Evolutionary conservation across 2,113 vertebrate genomes (phyloP).

Genomic region (Amphilophus citrinellus): DNA sequence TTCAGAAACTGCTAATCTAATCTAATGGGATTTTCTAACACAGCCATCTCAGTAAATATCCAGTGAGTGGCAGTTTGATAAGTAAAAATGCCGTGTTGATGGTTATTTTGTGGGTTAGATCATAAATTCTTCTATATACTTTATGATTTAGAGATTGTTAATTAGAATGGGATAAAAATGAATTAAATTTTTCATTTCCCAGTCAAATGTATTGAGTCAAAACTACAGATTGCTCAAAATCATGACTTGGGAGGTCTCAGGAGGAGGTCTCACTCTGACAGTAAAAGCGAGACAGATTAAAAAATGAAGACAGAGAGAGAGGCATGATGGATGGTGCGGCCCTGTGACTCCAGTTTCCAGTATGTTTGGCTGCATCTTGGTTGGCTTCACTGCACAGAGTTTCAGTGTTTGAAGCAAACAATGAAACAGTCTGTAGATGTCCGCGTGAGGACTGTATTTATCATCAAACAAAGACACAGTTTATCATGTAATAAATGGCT

Average conservation of each 20-base stretch:
- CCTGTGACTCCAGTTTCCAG: constrained; percentile 14
- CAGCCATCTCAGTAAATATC: too few relatives aligned
- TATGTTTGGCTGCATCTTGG: neutral
- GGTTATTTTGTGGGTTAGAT: too few relatives aligned
- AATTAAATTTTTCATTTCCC: neutral
- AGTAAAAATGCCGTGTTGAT: too few relatives aligned
- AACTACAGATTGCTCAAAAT: neutral
- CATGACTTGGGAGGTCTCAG: neutral
- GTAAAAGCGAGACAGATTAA: neutral
- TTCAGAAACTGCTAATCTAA: neutral
- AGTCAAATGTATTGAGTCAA: neutral
- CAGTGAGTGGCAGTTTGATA: too few relatives aligned
- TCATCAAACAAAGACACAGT: constrained; percentile 70
- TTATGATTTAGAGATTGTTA: too few relatives aligned
- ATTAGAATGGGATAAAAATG: neutral
- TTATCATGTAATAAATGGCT: constrained; percentile 47
- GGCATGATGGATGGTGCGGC: neutral
- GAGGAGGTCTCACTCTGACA: neutral
- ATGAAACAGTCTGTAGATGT: constrained; percentile 46
- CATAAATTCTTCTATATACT: too few relatives aligned
- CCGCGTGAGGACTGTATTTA: constrained; percentile 63
- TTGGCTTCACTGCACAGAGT: constrained; percentile 33
- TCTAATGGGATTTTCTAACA: too few relatives aligned
- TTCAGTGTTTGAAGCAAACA: constrained; percentile 71
- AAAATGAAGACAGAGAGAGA: neutral